These are phyloP conservation scores for Astyanax mexicanus DNA, from an alignment of 2,797 vertebrate species.

Conservation along the genomic window DNA sequence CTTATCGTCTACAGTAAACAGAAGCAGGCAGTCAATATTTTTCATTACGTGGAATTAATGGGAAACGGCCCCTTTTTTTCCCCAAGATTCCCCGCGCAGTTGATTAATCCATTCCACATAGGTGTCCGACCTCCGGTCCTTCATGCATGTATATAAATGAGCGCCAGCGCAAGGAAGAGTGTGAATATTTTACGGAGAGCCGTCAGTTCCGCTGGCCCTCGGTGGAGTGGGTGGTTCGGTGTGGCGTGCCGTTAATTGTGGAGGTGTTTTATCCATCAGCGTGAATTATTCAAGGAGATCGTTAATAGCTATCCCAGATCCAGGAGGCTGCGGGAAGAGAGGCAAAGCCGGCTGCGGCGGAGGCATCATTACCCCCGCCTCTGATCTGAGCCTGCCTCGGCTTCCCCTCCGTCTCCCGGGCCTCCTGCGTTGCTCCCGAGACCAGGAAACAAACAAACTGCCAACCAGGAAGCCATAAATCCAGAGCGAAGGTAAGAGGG, in stretches of 20 bases:
- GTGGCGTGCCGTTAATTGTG: conserved; percentile 80
- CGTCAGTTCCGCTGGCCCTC: conserved; percentile 69
- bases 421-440: conserved; percentile 52
- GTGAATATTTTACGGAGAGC: conserved; percentile 60
- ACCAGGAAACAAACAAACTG: conserved; percentile 63
- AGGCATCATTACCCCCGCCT: conserved; percentile 77
- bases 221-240: conserved; percentile 68
- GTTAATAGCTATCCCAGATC: conserved; percentile 81
- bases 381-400: conserved; percentile 70
- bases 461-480: conserved; percentile 66
- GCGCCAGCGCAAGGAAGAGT: conserved; percentile 16
- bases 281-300: conserved; percentile 85
- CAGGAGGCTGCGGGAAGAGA: conserved; percentile 72
- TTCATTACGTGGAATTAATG: conserved; percentile 48
- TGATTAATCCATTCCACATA: conserved; percentile 46
- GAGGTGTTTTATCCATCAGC: conserved; percentile 86
- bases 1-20: conserved; percentile 19
- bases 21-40: conserved; percentile 37
- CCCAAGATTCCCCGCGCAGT: conserved; percentile 28
- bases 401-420: conserved; percentile 60
- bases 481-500: conserved; percentile 55
- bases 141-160: conserved; percentile 48
- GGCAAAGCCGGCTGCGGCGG: conserved; percentile 77
- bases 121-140: conserved; percentile 41
- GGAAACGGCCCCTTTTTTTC: conserved; percentile 14